A percentile compares a stretch with the other conserved stretches of the same genome.
Conservation (phyloP, 2,888 invertebrate species). For the Cephus sareptanus region DNA sequence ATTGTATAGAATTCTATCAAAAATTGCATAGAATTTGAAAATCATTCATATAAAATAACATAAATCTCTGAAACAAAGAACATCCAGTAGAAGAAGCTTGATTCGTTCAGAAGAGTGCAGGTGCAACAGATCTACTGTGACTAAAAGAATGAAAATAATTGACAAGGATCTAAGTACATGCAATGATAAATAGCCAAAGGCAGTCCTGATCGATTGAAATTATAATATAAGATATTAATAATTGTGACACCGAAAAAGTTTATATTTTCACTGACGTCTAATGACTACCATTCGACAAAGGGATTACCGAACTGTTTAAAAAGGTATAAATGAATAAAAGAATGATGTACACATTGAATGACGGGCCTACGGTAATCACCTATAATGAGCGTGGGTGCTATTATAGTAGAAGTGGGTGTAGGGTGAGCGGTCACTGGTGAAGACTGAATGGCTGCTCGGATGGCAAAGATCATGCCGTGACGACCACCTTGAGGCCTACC, state of each 20-base stretch:
- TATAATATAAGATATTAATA: not conserved
- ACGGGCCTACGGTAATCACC: conserved; percentile 61
- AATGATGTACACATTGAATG: conserved; percentile 40
- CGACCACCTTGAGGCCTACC: conserved; percentile 75
- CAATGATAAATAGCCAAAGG: not conserved
- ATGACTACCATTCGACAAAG: not conserved
- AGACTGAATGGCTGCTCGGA: conserved; percentile 64
- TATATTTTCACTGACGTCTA: not conserved
- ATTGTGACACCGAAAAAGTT: no score
- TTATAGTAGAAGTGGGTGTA: conserved; percentile 63
- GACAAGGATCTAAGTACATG: not conserved
- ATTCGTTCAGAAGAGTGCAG: not conserved
- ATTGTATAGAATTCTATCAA: not conserved
- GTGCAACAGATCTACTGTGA: not conserved
- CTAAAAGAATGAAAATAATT: not conserved
- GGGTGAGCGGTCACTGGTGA: conserved; percentile 62
- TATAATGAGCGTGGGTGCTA: conserved; percentile 65
- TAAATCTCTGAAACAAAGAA: not conserved
- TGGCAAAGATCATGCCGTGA: conserved; percentile 75
- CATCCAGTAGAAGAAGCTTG: not conserved
- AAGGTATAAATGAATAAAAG: conserved; percentile 19
- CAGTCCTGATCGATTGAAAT: not conserved
- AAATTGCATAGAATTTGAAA: not conserved
- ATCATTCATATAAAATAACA: no score
- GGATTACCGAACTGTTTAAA: not conserved